Evolutionary conservation across 2,113 vertebrate species (phyloP), one percentile per base, ranked within the genome.

Genomic region (Alectura lathami): DNA sequence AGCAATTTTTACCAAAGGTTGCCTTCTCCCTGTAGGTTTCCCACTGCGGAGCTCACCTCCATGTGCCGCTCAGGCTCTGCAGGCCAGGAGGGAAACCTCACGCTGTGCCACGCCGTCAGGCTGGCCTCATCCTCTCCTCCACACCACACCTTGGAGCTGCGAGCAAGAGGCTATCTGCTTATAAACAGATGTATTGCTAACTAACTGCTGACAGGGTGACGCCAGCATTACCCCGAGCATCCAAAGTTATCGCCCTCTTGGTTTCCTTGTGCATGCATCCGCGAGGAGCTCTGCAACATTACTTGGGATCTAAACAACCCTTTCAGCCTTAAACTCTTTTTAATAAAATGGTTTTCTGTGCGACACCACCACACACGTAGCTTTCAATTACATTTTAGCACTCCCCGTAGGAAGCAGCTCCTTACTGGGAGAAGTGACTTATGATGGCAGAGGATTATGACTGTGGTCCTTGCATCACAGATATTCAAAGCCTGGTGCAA

Each of bases 361-460:
- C 57, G 68, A 51, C 79, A 91, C 87, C 77, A 68, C 40, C 32
- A 48, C 78, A 12, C 74, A 42, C 1, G 2, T 45, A 93, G 76
- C 76, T 91, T 83, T 80, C 92, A 90, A 67, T 90, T 95, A 73
- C 72, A 30, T 67, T 93, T 93, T 88, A 96, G 79, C 50, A 7
- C 59, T 94, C 88, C 95, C 88, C 29, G 79, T 63, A 62, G 92
- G 85, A 92, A 83, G 83, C 6, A 83, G 86, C 34, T 56, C 68
- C 88, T 93, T 88, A 67, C 2, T 80, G 79, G 72, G 90, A 92
- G 75, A 78, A 86, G 86, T 81, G 90, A 74, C 68, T 94, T 83
- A 73, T 0, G 3, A 5, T 2, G 66, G 72, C 24, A 50, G 67
- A 50, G 76, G 85, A 66, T 80, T 80, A 59, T 13, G 47, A 51